Base-by-base conservation (phyloP, 2,797 vertebrate genomes). In the Pantherophis alleghaniensis region DNA sequence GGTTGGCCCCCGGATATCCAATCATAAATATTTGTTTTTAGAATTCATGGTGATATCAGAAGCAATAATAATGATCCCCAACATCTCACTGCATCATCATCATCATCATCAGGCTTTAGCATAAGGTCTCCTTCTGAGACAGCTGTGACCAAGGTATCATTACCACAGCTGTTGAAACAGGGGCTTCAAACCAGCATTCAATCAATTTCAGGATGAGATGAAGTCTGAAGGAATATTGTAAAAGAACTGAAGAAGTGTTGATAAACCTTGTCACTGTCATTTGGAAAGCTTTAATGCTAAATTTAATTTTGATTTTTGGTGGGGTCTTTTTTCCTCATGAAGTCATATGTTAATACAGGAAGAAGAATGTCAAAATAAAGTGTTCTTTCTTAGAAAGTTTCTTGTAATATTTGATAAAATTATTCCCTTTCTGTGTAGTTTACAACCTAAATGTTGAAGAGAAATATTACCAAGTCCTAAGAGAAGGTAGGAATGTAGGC, bases 201-300 rank as follows among this genome's bases (percentile, higher is more conserved):
- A 90, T 96, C 69, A 94, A 2, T 90, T 97, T 95, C 92, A 89
- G 24, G 93, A 92, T 90, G 87, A 24, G 89, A 96, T 95, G 96
- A 97, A 87, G 66, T 92, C 94, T 92, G 92, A 92, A 87, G 96
- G 94, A 94, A 97, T 97, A 95, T 42, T 94, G 60, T 61, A 91
- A 83, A n/a, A 96, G 96, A 96, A 90, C 91, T 96, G 91, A 92
- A 95, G 56, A 93, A 47, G 91, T 88, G 55, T 93, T 97, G 94
- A 96, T 96, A 97, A 97, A 97, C 96, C 96, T 91, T 97, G 95
- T 96, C 86, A 94, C 90, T 96, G 95, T 42, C 56, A 96, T 61
- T 94, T 96, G 95, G 91, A 95, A 96, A 95, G 16, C 32, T 93
- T 92, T 90, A 93, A 93, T 92, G 57, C 26, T 97, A 96, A 97